Percentiles rank a stretch among this genome's conserved stretches.
Conservation (phyloP, 2,797 vertebrate species). For the Peromyscus nudipes region DNA sequence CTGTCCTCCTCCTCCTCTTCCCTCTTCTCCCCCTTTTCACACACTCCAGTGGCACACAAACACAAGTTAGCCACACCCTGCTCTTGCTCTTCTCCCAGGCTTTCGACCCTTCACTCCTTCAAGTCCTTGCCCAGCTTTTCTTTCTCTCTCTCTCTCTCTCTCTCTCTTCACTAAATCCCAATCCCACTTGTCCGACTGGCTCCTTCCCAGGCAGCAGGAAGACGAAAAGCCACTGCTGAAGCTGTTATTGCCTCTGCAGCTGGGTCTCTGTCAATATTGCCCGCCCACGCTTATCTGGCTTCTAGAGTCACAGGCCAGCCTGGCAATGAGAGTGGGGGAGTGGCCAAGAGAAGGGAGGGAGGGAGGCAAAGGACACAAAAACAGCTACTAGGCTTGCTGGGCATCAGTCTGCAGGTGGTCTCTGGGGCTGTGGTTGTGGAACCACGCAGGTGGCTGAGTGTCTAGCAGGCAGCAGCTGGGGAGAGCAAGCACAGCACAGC, state of each 20-base stretch:
- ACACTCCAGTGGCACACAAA: neutral
- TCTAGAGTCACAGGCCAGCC: slow-evolving; percentile 4
- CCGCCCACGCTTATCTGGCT: slow-evolving; percentile 61
- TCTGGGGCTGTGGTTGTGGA: neutral
- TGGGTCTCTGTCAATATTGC: neutral
- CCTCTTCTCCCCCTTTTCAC: neutral
- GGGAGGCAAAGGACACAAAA: slow-evolving; percentile 31
- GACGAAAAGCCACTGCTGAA: neutral
- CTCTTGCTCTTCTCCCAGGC: accelerated
- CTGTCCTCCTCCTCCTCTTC: neutral
- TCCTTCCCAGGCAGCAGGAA: neutral
- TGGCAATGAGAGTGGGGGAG: slow-evolving; percentile 53
- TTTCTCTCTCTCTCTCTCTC: neutral
- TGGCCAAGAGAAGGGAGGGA: slow-evolving; percentile 46
- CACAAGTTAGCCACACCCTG: neutral
- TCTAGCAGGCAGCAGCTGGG: neutral
- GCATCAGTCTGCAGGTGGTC: slow-evolving; percentile 2
- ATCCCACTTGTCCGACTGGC: neutral
- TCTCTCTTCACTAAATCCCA: neutral
- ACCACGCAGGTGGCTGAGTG: neutral
- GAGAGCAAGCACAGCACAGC: neutral
- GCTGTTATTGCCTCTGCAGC: neutral
- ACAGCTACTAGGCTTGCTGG: slow-evolving; percentile 31
- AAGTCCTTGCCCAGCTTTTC: neutral
- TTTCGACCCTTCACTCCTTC: neutral